Conservation (phyloP, 2,113 vertebrate species). For the Halcyon malimbica region DNA sequence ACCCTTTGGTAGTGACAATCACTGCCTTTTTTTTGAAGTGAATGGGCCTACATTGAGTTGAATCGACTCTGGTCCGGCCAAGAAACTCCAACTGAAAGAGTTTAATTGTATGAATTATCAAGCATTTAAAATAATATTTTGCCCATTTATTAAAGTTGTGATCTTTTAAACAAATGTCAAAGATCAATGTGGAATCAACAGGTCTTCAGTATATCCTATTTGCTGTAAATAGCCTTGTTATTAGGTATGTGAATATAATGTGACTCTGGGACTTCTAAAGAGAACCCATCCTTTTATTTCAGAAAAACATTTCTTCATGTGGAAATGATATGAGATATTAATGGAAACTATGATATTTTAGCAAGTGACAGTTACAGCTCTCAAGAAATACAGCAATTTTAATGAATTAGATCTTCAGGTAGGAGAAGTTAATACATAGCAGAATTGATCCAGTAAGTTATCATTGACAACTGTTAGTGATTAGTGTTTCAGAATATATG, state of each 20-base stretch:
- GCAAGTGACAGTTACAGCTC: not conserved
- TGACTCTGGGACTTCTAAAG: not conserved
- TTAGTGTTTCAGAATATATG: not conserved
- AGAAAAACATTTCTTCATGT: not conserved
- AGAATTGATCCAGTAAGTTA: not conserved
- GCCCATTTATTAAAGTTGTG: not conserved
- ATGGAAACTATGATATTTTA: not conserved
- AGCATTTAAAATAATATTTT: not conserved
- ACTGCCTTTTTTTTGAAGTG: not conserved
- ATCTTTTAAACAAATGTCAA: not conserved
- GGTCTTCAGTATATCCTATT: not conserved
- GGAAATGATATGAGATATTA: not conserved
- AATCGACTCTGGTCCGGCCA: not conserved
- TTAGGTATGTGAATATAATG: not conserved
- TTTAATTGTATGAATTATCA: not conserved
- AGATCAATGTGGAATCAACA: not conserved
- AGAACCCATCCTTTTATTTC: not conserved
- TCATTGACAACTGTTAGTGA: not conserved
- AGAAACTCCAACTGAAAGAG: not conserved
- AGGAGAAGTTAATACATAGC: not conserved
- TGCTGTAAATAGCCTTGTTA: not conserved
- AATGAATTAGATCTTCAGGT: not conserved
- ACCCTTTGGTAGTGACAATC: not conserved
- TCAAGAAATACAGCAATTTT: not conserved
- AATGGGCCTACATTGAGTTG: not conserved